Percentiles rank a stretch among this genome's conserved stretches.
Conservation (phyloP, 2,113 vertebrate genomes). For the Crotalus helleri region DNA sequence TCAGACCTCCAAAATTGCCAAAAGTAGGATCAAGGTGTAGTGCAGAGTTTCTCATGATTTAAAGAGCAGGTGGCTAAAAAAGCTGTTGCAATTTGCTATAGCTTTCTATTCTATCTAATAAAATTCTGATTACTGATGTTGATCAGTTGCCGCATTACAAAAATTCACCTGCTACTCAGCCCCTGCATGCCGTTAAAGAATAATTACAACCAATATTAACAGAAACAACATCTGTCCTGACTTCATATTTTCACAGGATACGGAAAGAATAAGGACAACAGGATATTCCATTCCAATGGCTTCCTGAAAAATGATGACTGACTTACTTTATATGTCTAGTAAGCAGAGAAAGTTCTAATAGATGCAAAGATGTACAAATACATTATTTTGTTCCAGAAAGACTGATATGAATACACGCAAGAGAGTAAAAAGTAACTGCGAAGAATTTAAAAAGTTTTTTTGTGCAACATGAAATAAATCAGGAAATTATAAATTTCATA, state of each 20-base stretch:
- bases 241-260: not conserved
- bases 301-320: not conserved
- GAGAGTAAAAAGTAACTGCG: not conserved
- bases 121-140: not conserved
- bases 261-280: not conserved
- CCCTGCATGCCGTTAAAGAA: not conserved
- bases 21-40: not conserved
- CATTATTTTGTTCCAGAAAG: not conserved
- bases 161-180: not conserved
- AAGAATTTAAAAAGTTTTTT: not conserved
- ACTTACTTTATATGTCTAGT: not conserved
- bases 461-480: conserved; percentile 1
- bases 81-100: not conserved
- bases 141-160: not conserved
- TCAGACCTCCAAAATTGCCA: not conserved
- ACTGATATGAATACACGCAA: not conserved
- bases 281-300: not conserved
- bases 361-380: not conserved
- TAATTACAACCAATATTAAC: not conserved
- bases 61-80: not conserved
- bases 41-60: not conserved
- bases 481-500: conserved; percentile 62
- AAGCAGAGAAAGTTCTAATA: not conserved
- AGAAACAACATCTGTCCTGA: not conserved
- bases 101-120: not conserved